phyloP scores from a whole-genome alignment of 1,140 invertebrate species.

The Cydia strobilella region DNA sequence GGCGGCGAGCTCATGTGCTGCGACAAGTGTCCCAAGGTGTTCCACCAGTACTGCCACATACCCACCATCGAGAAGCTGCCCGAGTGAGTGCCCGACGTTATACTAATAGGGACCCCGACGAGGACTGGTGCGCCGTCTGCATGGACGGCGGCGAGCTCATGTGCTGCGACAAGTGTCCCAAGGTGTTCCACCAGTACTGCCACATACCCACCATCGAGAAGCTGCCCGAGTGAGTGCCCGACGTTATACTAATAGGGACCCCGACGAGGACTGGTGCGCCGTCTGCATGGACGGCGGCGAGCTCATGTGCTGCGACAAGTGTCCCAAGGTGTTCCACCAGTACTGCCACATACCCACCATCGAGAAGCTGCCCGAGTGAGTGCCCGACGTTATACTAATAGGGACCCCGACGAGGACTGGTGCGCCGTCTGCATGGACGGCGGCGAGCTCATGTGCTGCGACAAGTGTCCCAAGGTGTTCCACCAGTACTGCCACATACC shows the following conservation, averaged over 20 bases:
- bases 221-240: slow-evolving; percentile 85
- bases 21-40: slow-evolving; percentile 96
- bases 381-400: too few relatives aligned
- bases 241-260: too few relatives aligned
- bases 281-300: slow-evolving; percentile 97
- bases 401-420: slow-evolving; percentile 96
- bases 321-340: slow-evolving; percentile 96
- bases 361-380: slow-evolving; percentile 88
- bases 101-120: slow-evolving; percentile 95
- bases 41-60: slow-evolving; percentile 96
- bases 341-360: slow-evolving; percentile 95
- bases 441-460: slow-evolving; percentile 95
- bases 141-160: slow-evolving; percentile 96
- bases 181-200: slow-evolving; percentile 96
- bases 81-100: slow-evolving; percentile 84
- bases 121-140: slow-evolving; percentile 97
- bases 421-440: slow-evolving; percentile 97
- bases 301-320: slow-evolving; percentile 95
- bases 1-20: slow-evolving; percentile 96
- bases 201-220: slow-evolving; percentile 93
- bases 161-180: slow-evolving; percentile 96
- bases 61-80: slow-evolving; percentile 89
- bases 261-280: slow-evolving; percentile 97
- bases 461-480: slow-evolving; percentile 96
- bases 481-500: slow-evolving; percentile 96